These are phyloP conservation scores for Heliconius ethilla DNA, from an alignment of 2,888 invertebrate species.

Conservation along the genomic window DNA sequence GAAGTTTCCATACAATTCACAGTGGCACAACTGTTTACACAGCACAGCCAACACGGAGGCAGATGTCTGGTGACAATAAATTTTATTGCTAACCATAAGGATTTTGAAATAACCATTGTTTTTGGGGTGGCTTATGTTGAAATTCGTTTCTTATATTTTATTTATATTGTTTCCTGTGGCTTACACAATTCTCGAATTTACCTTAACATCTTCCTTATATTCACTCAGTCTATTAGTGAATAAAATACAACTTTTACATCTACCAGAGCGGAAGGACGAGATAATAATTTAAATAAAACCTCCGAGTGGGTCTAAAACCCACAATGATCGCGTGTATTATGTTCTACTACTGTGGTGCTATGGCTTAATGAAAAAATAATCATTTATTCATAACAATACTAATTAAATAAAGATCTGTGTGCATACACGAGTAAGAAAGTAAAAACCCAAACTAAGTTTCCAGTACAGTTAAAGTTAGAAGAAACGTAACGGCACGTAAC, in stretches of 20 bases:
- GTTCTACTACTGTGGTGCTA: too few relatives aligned
- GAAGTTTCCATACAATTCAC: conserved; percentile 23
- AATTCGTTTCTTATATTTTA: conserved; percentile 1
- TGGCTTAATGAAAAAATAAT: too few relatives aligned
- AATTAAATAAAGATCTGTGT: not conserved
- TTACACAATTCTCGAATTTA: not conserved
- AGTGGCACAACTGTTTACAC: conserved; percentile 37
- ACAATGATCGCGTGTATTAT: too few relatives aligned
- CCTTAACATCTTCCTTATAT: too few relatives aligned
- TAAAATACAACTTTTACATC: too few relatives aligned
- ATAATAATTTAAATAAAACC: too few relatives aligned
- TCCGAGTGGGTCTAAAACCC: too few relatives aligned
- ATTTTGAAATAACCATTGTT: conserved; percentile 68
- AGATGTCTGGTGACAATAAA: conserved; percentile 81
- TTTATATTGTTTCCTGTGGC: not conserved
- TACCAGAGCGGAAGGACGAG: too few relatives aligned
- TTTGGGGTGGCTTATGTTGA: conserved; percentile 10
- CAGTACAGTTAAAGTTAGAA: conserved; percentile 12
- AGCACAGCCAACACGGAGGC: conserved; percentile 53
- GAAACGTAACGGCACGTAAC: conserved; percentile 23
- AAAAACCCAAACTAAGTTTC: conserved; percentile 1
- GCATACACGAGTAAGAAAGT: not conserved
- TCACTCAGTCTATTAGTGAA: too few relatives aligned
- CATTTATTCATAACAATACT: not conserved
- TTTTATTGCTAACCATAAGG: conserved; percentile 77